These are phyloP conservation scores for Lycodopsis pacificus DNA, from an alignment of 2,797 vertebrate genomes.

Conservation along the genomic window DNA sequence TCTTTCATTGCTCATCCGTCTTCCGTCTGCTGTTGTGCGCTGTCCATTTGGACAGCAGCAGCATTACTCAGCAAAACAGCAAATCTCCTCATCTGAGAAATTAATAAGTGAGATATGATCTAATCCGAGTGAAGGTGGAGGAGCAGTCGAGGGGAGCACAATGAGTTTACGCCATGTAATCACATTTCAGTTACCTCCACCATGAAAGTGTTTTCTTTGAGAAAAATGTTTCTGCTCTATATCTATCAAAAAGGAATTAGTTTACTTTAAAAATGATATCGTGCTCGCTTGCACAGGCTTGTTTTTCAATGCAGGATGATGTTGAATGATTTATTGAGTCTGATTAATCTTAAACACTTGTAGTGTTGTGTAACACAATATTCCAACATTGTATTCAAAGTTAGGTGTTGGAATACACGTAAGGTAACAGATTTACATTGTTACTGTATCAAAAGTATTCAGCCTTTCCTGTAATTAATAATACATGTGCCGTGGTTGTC, in stretches of 20 bases:
- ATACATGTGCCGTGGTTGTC: constrained; percentile 21
- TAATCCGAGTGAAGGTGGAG: constrained; percentile 45
- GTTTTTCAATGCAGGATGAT: background rate
- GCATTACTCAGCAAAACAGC: constrained; percentile 72
- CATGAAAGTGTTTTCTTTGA: constrained; percentile 30
- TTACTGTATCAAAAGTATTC: background rate
- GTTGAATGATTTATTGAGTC: background rate
- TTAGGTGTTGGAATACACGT: background rate
- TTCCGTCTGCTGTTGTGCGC: constrained; percentile 29
- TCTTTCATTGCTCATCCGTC: constrained; percentile 70
- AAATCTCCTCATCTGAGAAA: constrained; percentile 57
- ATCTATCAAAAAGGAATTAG: constrained; percentile 3
- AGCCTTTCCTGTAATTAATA: constrained; percentile 15
- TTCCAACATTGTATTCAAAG: background rate
- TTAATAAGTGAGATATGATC: constrained; percentile 62
- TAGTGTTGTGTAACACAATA: background rate
- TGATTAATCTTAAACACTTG: background rate
- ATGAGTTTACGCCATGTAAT: constrained; percentile 47
- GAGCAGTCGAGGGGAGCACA: background rate
- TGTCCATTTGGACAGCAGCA: constrained; percentile 51
- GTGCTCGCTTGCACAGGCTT: background rate
- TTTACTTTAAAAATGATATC: constrained; percentile 22
- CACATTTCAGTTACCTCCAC: constrained; percentile 34
- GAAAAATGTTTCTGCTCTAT: background rate
- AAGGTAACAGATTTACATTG: background rate